Evolutionary conservation across 1,140 invertebrate species (phyloP), one percentile per base, ranked within the genome.

Genomic region (Centruroides sculpturatus): DNA sequence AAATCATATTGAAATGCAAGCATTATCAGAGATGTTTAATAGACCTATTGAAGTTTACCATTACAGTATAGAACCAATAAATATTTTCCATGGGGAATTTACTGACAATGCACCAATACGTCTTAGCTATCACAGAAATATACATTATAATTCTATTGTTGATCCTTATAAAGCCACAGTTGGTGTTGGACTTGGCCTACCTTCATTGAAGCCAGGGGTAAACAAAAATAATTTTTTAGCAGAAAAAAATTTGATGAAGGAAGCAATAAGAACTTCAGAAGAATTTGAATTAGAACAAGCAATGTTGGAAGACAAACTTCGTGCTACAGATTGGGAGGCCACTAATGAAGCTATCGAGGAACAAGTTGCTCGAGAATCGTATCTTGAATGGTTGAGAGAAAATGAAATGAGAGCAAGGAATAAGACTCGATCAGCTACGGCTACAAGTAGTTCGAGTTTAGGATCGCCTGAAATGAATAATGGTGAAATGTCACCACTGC

Each of bases 1-100:
- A 49, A 95, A 95, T 76, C 91, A 95, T 73, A 83, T 95, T 66
- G 91, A 95, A 76, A 89, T 95, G 71, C 91, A 95, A 74, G 91
- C 91, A 36, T 84, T 95, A 77, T 88, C 86, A 64, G 91, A 95
- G 78, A 84, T 95, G 74, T 95, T 90, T 71, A 92, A 91, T 75
- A 79, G 91, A 65, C 86, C 85, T n/a, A 85, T 95, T 64, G 89
- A 95, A 77, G 85, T 95, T 5, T 95, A 89, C 74, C 89, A 90
- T 70, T 94, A 94, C 71, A 82, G 64, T 46, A 52, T 55, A 47
- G 87, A 88, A 67, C 90, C 92, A 50, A 92, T 92, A 34, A 93
- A 94, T 73, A 92, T 87, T 57, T 94, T 94, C 72, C 87, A 91
- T 73, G 79, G 85, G 65, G 75, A 83, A 23, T 83, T 84, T 71